Percentiles rank a stretch among this genome's conserved stretches.
phyloP scores from a whole-genome alignment of 2,797 vertebrate genomes.

The Phyllotis vaccarum region DNA sequence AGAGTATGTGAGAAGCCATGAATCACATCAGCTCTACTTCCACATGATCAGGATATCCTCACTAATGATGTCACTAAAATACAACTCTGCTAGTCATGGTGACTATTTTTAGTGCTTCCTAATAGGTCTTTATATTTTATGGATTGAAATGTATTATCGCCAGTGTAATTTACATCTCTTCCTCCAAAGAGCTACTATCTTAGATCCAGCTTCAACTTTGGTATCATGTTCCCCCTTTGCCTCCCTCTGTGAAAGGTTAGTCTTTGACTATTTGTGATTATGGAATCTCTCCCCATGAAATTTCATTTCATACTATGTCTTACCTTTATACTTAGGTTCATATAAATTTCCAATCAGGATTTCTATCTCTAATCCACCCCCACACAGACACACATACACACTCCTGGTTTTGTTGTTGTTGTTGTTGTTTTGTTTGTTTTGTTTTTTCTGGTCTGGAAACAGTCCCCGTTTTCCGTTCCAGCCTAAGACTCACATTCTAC shows the following conservation, averaged over 20 bases:
- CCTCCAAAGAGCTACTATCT: background rate
- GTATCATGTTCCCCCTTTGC: too few species aligned
- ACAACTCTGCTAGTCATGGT: background rate
- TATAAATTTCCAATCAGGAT: background rate
- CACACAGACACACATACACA: too few species aligned
- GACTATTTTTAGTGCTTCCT: slow-evolving; percentile 26
- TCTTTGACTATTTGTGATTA: background rate
- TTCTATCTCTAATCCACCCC: too few species aligned
- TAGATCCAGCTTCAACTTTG: background rate
- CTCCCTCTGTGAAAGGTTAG: background rate
- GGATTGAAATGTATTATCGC: slow-evolving; percentile 27
- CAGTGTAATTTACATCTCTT: background rate
- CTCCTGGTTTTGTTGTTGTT: too few species aligned
- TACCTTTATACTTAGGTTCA: background rate
- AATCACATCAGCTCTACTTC: background rate
- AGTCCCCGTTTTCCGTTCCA: background rate
- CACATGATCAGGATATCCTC: background rate
- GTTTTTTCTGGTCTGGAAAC: background rate
- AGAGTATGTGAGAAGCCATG: background rate
- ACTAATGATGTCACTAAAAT: slow-evolving; percentile 28
- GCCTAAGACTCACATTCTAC: background rate
- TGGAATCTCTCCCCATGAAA: background rate
- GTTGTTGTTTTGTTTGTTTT: too few species aligned
- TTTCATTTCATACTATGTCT: background rate
- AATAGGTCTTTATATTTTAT: background rate